phyloP scores from a whole-genome alignment of 2,797 vertebrate genomes.

The Sebastes matsubarae region DNA sequence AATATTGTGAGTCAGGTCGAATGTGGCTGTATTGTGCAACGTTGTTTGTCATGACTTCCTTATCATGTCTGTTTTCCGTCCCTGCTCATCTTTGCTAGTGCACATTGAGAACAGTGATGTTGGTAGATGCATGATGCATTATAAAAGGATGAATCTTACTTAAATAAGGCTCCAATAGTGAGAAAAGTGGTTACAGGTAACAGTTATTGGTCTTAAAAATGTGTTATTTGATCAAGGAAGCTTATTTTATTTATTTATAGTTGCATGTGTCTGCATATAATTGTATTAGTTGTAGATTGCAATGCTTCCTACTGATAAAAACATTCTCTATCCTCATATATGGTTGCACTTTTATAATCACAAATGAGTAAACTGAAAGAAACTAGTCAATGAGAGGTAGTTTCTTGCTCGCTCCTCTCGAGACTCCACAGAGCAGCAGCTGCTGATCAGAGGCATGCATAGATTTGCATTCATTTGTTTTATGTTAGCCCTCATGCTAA shows the following conservation, averaged over 20 bases:
- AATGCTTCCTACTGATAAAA: not conserved
- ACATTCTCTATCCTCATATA: not conserved
- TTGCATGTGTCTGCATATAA: not conserved
- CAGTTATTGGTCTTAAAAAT: not conserved
- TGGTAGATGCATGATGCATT: not conserved
- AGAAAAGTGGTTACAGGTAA: too few species aligned
- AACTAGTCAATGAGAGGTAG: not conserved
- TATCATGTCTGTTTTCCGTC: not conserved
- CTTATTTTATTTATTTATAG: not conserved
- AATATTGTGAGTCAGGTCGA: not conserved
- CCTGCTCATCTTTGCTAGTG: not conserved
- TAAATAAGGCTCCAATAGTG: not conserved
- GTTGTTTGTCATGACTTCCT: not conserved
- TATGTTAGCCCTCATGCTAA: slow-evolving; percentile 37
- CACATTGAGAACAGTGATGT: not conserved
- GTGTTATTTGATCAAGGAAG: not conserved
- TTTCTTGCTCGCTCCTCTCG: slow-evolving; percentile 24
- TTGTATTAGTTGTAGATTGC: not conserved
- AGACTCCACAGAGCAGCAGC: slow-evolving; percentile 53
- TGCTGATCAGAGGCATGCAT: slow-evolving; percentile 70
- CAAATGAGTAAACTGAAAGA: not conserved
- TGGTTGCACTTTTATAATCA: not conserved
- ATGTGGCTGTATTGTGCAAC: not conserved
- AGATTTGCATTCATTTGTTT: slow-evolving; percentile 77
- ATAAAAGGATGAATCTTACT: not conserved